Conservation (phyloP, 2,888 invertebrate species). For the Cristatella mucedo region DNA sequence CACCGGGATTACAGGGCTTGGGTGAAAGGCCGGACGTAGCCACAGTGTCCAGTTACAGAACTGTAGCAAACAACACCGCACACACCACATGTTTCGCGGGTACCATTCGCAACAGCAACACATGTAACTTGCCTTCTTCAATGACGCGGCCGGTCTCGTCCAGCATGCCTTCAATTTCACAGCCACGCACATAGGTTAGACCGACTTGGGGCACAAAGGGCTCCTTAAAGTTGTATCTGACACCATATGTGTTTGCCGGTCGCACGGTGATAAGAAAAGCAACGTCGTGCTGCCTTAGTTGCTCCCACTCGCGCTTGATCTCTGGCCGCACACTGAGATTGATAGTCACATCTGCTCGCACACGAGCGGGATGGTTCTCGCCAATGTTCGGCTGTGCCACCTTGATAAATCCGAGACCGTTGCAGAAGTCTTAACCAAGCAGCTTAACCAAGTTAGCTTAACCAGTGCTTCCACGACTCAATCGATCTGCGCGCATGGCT, state of each 20-base stretch:
- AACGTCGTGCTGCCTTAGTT: constrained; percentile 75
- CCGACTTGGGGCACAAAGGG: constrained; percentile 85
- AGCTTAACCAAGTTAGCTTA: no score
- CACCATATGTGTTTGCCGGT: constrained; percentile 66
- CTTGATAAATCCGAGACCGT: constrained; percentile 21
- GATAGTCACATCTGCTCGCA: constrained; percentile 82
- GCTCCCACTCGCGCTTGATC: constrained; percentile 89
- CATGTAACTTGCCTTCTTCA: constrained; percentile 52
- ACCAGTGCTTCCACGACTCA: no score
- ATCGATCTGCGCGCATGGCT: no score
- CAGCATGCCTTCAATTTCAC: constrained; percentile 94
- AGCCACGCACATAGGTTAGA: constrained; percentile 76
- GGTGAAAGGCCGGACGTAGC: no score
- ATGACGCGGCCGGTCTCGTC: constrained; percentile 80
- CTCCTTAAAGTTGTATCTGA: constrained; percentile 38
- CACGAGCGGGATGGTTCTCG: constrained; percentile 83
- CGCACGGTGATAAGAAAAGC: constrained; percentile 84
- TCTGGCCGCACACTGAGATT: constrained; percentile 75
- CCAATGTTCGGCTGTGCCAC: constrained; percentile 48
- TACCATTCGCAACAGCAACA: no score
- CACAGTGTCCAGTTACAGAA: no score
- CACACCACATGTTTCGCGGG: no score
- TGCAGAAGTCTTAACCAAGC: no score
- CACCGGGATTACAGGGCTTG: no score
- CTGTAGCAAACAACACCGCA: no score